Conservation (phyloP, 2,888 invertebrate genomes). For the Drosophila lacicola region DNA sequence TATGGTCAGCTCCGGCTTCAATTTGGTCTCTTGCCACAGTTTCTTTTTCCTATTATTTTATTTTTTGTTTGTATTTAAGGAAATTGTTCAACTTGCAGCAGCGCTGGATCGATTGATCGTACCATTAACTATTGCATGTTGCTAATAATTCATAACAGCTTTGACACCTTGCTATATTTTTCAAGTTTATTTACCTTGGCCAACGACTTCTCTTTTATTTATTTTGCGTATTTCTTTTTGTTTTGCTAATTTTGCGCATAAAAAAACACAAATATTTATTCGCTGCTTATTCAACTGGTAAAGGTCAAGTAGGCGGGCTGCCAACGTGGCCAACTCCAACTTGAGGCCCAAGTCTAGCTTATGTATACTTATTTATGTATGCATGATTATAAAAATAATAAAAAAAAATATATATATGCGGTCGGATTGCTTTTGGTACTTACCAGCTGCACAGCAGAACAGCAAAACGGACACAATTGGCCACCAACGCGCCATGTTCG, state of each 20-base stretch:
- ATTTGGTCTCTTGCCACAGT: slow-evolving; percentile 66
- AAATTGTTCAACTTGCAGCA: slow-evolving; percentile 45
- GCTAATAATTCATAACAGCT: slow-evolving; percentile 55
- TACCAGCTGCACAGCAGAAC: slow-evolving; percentile 83
- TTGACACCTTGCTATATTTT: slow-evolving; percentile 27
- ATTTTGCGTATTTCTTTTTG: slow-evolving; percentile 24
- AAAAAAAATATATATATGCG: neutral
- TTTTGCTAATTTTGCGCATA: slow-evolving; percentile 53
- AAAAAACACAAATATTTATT: slow-evolving; percentile 24
- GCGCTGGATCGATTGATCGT: slow-evolving; percentile 15
- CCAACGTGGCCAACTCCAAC: slow-evolving; percentile 53
- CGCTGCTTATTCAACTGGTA: slow-evolving; percentile 50
- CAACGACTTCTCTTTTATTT: slow-evolving; percentile 41
- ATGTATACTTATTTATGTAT: neutral
- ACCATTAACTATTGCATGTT: slow-evolving; percentile 52
- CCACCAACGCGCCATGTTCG: slow-evolving; percentile 84
- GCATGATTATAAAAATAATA: slow-evolving; percentile 5
- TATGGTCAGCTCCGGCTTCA: slow-evolving; percentile 51
- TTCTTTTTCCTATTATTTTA: slow-evolving; percentile 27
- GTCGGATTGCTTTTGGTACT: slow-evolving; percentile 60
- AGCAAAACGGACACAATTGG: slow-evolving; percentile 83
- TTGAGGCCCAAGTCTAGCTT: slow-evolving; percentile 19
- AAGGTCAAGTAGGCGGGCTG: slow-evolving; percentile 64
- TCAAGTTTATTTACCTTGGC: slow-evolving; percentile 70
- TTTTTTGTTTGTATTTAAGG: slow-evolving; percentile 32